Conservation (phyloP, 1,140 invertebrate genomes). For the Temnothorax longispinosus region DNA sequence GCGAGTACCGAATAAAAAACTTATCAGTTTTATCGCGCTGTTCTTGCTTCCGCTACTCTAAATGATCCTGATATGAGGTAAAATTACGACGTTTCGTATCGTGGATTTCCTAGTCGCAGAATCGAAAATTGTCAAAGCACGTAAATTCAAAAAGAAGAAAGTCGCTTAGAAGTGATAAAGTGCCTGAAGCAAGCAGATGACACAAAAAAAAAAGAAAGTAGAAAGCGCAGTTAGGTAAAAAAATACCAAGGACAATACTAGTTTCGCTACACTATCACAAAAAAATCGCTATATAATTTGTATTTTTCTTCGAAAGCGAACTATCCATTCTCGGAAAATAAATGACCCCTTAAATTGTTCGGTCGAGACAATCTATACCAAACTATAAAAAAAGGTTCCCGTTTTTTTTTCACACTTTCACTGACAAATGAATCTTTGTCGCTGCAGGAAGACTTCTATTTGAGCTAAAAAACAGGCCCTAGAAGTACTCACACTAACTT, state of each 20-base stretch:
- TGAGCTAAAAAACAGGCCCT: conserved; percentile 16
- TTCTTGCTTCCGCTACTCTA: neutral
- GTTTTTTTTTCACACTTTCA: conserved; percentile 72
- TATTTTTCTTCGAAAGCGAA: conserved; percentile 70
- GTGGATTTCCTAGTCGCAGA: neutral
- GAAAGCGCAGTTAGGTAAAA: conserved; percentile 79
- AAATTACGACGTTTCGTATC: neutral
- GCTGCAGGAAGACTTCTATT: neutral
- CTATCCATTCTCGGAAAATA: conserved; percentile 65
- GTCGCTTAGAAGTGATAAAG: neutral
- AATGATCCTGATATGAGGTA: neutral
- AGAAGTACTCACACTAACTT: neutral
- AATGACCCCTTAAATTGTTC: conserved; percentile 63
- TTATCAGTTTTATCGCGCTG: conserved; percentile 18
- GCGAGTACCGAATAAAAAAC: neutral
- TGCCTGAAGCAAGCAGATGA: neutral
- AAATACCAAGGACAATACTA: neutral
- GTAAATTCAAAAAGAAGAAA: conserved; percentile 30
- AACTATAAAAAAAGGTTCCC: conserved; percentile 72
- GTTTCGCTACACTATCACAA: conserved; percentile 56
- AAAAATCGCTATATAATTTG: conserved; percentile 71
- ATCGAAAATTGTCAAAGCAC: neutral
- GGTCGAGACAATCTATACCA: conserved; percentile 55
- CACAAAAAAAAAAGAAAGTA: conserved; percentile 70
- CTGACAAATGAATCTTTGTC: conserved; percentile 42